Evolutionary conservation across 2,888 invertebrate genomes (phyloP).

Genomic region (Siphlonurus alternatus): DNA sequence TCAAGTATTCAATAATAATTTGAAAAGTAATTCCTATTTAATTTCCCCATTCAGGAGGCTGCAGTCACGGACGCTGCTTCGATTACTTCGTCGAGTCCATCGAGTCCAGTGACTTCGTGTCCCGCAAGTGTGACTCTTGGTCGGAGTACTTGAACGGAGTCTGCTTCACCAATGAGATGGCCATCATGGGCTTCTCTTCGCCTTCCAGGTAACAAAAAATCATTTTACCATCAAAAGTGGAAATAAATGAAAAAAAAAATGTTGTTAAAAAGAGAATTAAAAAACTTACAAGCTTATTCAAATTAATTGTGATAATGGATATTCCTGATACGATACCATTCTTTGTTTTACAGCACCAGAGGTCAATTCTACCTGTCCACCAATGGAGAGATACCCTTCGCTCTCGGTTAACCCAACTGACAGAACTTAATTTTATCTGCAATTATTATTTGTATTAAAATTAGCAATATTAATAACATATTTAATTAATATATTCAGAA

Average conservation of each 20-base stretch:
- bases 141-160: conserved; percentile 27
- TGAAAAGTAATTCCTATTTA: too few species aligned
- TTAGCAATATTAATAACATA: background rate
- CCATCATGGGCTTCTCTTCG: conserved; percentile 37
- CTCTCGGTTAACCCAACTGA: conserved; percentile 23
- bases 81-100: conserved; percentile 48
- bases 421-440: background rate
- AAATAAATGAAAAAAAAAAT: too few species aligned
- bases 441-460: background rate
- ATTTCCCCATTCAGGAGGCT: conserved; percentile 45
- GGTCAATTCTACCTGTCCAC: conserved; percentile 47
- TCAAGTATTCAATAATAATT: too few species aligned
- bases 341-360: conserved; percentile 21
- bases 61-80: conserved; percentile 50
- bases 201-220: conserved; percentile 14
- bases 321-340: too few species aligned
- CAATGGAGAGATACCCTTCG: conserved; percentile 36
- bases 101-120: conserved; percentile 33
- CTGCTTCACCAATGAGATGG: conserved; percentile 21
- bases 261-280: too few species aligned
- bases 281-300: too few species aligned
- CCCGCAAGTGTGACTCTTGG: conserved; percentile 38
- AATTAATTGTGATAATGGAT: background rate
- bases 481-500: background rate
- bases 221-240: too few species aligned